Conservation (phyloP, 2,888 invertebrate genomes). For the Lypha dubia region DNA sequence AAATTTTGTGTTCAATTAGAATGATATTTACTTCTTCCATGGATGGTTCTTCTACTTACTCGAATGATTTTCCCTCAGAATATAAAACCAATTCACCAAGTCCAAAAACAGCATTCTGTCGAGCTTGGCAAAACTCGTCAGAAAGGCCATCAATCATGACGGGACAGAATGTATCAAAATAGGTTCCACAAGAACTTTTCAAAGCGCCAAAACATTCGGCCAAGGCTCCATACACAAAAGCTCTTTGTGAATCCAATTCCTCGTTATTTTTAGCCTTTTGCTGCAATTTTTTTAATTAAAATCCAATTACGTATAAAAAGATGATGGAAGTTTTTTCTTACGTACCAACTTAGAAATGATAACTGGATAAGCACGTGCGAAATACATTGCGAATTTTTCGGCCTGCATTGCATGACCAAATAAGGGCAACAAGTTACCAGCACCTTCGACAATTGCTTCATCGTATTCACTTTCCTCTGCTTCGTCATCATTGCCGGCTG, state of each 20-base stretch:
- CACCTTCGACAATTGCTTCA: slow-evolving; percentile 88
- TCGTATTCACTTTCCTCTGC: slow-evolving; percentile 89
- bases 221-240: slow-evolving; percentile 89
- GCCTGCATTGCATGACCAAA: slow-evolving; percentile 87
- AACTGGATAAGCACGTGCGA: slow-evolving; percentile 86
- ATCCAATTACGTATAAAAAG: not conserved
- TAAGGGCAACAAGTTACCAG: slow-evolving; percentile 89
- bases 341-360: slow-evolving; percentile 87
- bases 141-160: slow-evolving; percentile 86
- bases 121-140: slow-evolving; percentile 88
- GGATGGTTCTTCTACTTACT: slow-evolving; percentile 84
- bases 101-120: slow-evolving; percentile 91
- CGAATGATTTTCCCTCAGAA: slow-evolving; percentile 86
- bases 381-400: slow-evolving; percentile 87
- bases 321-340: not conserved
- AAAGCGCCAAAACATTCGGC: slow-evolving; percentile 89
- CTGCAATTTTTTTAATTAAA: slow-evolving; percentile 80
- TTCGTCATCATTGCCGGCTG: slow-evolving; percentile 83
- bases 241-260: slow-evolving; percentile 85
- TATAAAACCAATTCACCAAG: slow-evolving; percentile 89
- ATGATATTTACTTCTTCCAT: not conserved
- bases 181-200: slow-evolving; percentile 85
- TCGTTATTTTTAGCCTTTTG: slow-evolving; percentile 85
- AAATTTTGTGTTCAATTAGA: not conserved
- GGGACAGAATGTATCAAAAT: slow-evolving; percentile 86